phyloP scores from a whole-genome alignment of 30 jellyfish, hydroid and myxozoan genomes.

The Aurelia aurita region DNA sequence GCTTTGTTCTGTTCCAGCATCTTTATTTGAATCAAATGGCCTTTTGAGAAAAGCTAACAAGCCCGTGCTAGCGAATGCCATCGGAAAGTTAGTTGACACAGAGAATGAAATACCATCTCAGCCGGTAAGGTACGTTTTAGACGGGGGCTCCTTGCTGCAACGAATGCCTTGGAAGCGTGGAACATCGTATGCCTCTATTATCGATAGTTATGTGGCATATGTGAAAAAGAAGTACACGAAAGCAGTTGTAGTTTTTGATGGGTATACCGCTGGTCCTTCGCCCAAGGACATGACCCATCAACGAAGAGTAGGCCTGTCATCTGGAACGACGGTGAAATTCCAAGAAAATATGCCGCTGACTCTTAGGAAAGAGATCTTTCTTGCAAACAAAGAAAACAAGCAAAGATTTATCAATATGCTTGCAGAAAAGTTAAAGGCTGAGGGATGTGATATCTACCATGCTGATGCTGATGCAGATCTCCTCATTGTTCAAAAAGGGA shows the following conservation, averaged over 20 bases:
- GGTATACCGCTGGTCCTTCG: conserved; percentile 28
- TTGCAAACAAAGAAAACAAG: conserved; percentile 46
- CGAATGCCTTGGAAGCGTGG: conserved; percentile 55
- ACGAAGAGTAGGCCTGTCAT: conserved; percentile 12
- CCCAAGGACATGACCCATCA: conserved; percentile 56
- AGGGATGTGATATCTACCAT: conserved; percentile 37
- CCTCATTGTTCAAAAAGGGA: conserved; percentile 58
- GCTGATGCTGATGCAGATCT: conserved; percentile 68
- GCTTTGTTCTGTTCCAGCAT: conserved; percentile 60
- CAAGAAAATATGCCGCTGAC: conserved; percentile 26
- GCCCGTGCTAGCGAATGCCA: conserved; percentile 30
- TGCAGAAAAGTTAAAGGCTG: conserved; percentile 21
- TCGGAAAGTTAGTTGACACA: conserved; percentile 29
- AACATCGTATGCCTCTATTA: conserved; percentile 33
- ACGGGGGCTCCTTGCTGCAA: conserved; percentile 41
- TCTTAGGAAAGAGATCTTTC: conserved; percentile 37
- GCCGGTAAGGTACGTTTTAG: conserved; percentile 13
- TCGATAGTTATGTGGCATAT: conserved; percentile 49
- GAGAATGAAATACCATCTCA: conserved; percentile 15
- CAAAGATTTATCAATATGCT: conserved; percentile 55
- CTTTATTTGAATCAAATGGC: conserved; percentile 31
- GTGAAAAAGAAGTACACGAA: conserved; percentile 31
- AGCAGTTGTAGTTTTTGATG: conserved; percentile 59
- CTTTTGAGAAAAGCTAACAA: conserved; percentile 38
- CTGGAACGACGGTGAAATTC: conserved; percentile 36